Conservation (phyloP, 1,140 invertebrate genomes). For the Leguminivora glycinivorella region DNA sequence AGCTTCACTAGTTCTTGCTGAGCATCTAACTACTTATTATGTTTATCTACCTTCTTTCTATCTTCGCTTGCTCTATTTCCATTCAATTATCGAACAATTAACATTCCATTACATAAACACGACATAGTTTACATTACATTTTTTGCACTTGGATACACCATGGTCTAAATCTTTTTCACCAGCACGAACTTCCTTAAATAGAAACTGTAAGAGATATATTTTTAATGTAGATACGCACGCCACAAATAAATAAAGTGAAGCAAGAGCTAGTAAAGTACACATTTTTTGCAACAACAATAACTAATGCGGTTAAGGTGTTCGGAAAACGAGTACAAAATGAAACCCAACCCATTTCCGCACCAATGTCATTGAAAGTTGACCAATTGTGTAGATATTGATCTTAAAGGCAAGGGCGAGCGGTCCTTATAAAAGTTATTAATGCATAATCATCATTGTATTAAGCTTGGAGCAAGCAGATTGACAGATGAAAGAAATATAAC, state of each 20-base stretch:
- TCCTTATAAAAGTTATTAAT: conserved; percentile 30
- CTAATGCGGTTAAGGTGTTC: conserved; percentile 42
- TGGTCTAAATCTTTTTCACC: background rate
- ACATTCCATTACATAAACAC: conserved; percentile 10
- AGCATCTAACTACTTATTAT: conserved; percentile 4
- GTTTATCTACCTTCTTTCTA: conserved; percentile 6
- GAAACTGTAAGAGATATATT: background rate
- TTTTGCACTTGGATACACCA: conserved; percentile 6
- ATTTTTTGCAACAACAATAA: conserved; percentile 32
- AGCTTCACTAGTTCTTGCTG: background rate
- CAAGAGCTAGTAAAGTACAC: conserved; percentile 11
- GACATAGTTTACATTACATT: background rate
- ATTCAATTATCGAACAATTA: background rate
- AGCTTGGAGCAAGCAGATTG: background rate
- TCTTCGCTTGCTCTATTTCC: conserved; percentile 20
- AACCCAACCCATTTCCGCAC: conserved; percentile 36
- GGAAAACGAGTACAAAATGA: conserved; percentile 54
- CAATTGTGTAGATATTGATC: conserved; percentile 25
- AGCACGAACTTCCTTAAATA: background rate
- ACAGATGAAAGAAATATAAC: conserved; percentile 18
- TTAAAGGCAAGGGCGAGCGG: conserved; percentile 28
- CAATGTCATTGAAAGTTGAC: conserved; percentile 59
- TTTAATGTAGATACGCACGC: background rate
- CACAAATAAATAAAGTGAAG: conserved; percentile 4
- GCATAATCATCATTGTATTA: conserved; percentile 17